A percentile compares a stretch with the other conserved stretches of the same genome.
These are phyloP conservation scores for Orycteropus afer DNA, from an alignment of 2,113 vertebrate species.

Conservation along the genomic window DNA sequence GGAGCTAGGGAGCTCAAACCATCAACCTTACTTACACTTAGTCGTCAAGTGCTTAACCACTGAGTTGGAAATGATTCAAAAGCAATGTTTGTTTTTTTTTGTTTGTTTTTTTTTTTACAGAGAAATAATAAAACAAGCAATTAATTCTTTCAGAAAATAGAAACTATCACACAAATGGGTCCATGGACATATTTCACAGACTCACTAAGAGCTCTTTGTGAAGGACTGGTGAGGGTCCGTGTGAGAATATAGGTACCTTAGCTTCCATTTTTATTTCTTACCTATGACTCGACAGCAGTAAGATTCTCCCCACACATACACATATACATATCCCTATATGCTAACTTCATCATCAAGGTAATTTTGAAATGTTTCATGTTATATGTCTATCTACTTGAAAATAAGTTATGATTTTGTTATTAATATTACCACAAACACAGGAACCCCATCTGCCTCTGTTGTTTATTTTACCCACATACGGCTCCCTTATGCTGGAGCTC, in stretches of 20 bases:
- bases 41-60: not conserved
- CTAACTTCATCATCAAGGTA: slow-evolving; percentile 27
- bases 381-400: slow-evolving; percentile 3
- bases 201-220: not conserved
- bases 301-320: too few relatives aligned
- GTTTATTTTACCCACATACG: not conserved
- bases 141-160: slow-evolving; percentile 13
- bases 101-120: not conserved
- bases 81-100: too few relatives aligned
- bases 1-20: not conserved
- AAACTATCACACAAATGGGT: not conserved
- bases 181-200: not conserved
- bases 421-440: not conserved
- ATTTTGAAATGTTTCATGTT: slow-evolving; percentile 23
- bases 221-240: not conserved
- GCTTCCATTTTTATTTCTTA: not conserved
- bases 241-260: not conserved
- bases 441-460: not conserved
- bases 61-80: not conserved
- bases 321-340: not conserved
- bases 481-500: not conserved
- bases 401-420: slow-evolving; percentile 2
- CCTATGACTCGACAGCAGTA: too few relatives aligned
- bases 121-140: not conserved
- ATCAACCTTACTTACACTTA: too few relatives aligned